Evolutionary conservation across 1,140 invertebrate species (phyloP).

Genomic region (Camponotus vicinus): DNA sequence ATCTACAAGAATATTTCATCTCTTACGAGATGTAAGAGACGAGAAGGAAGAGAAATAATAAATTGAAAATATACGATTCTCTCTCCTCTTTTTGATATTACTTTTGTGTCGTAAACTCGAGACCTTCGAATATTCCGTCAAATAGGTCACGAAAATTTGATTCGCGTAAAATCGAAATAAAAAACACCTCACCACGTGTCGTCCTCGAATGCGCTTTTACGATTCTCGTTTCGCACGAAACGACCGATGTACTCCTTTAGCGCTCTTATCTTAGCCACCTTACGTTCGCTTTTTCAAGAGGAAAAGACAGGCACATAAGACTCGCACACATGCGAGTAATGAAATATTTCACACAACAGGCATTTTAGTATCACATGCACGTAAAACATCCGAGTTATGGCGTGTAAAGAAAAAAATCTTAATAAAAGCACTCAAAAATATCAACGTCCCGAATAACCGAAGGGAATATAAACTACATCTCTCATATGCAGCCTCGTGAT

Average conservation of each 20-base stretch:
- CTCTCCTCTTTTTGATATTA: not conserved
- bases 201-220: not conserved
- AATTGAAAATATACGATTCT: not conserved
- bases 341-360: not conserved
- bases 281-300: not conserved
- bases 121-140: not conserved
- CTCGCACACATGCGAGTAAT: not conserved
- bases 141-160: constrained; percentile 12
- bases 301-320: not conserved
- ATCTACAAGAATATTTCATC: not conserved
- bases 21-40: no score
- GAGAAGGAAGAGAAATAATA: not conserved
- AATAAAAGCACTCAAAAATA: not conserved
- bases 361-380: not conserved
- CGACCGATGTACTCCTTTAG: constrained; percentile 7
- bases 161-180: constrained; percentile 1
- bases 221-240: not conserved
- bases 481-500: constrained; percentile 35
- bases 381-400: not conserved
- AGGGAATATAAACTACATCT: constrained; percentile 46
- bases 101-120: not conserved
- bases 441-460: not conserved
- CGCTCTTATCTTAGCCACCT: not conserved
- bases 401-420: not conserved
- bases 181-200: not conserved